phyloP scores from a whole-genome alignment of 1,140 invertebrate genomes.

The Drosophila murphyi region DNA sequence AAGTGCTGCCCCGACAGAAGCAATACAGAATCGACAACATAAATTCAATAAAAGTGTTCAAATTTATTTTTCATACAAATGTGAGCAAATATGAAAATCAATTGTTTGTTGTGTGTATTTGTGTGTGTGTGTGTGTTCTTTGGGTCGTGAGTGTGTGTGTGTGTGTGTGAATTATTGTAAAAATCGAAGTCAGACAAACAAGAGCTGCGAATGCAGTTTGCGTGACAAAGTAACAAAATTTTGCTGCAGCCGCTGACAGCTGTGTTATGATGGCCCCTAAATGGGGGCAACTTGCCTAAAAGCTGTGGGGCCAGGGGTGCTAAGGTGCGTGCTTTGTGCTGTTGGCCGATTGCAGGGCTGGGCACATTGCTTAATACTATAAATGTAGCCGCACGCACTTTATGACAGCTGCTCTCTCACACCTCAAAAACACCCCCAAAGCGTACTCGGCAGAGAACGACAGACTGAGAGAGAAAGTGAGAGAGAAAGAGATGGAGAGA shows the following conservation, averaged over 20 bases:
- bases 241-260: conserved; percentile 47
- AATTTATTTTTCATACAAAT: conserved; percentile 38
- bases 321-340: neutral
- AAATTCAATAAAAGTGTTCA: conserved; percentile 52
- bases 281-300: neutral
- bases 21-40: conserved; percentile 30
- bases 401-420: conserved; percentile 40
- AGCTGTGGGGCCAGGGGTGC: neutral
- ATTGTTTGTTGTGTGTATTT: conserved; percentile 45
- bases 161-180: conserved; percentile 46
- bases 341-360: conserved; percentile 5
- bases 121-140: conserved; percentile 23
- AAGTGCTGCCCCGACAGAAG: conserved; percentile 32
- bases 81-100: conserved; percentile 72
- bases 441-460: neutral
- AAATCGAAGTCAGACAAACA: conserved; percentile 81
- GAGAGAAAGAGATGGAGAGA: conserved; percentile 13
- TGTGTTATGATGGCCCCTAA: conserved; percentile 31
- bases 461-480: neutral
- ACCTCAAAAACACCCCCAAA: conserved; percentile 22
- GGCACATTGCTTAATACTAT: conserved; percentile 7
- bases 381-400: conserved; percentile 49
- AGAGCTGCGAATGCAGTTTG: conserved; percentile 50
- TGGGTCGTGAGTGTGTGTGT: conserved; percentile 5
- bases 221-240: conserved; percentile 56